phyloP scores from a whole-genome alignment of 2,113 vertebrate genomes.

The Myotis brandtii region DNA sequence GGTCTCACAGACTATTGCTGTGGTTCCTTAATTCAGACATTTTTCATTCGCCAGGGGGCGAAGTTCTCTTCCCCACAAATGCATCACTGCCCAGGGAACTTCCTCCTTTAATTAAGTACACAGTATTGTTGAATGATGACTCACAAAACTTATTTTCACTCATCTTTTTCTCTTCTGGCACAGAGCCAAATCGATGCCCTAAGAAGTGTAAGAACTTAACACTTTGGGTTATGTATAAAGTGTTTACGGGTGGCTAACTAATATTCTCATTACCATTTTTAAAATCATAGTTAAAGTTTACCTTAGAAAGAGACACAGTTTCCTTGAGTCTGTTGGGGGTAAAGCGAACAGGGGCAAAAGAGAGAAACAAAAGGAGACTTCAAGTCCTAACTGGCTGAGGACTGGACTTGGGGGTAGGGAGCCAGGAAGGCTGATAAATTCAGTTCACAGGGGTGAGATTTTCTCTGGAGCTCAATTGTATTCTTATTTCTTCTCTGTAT shows the following conservation, averaged over 20 bases:
- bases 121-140: conserved; percentile 32
- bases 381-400: neutral
- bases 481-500: neutral
- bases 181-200: neutral
- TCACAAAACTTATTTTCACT: conserved; percentile 43
- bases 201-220: neutral
- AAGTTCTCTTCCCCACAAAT: conserved; percentile 72
- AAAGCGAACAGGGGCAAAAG: neutral
- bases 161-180: neutral
- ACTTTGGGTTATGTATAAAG: neutral
- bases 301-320: neutral
- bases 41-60: conserved; percentile 74
- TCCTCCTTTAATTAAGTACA: conserved; percentile 77
- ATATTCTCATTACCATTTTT: neutral
- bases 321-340: neutral
- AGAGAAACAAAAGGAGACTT: neutral
- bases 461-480: neutral
- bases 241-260: neutral
- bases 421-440: neutral
- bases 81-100: conserved; percentile 71
- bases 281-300: neutral
- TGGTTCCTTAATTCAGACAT: conserved; percentile 69
- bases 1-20: conserved; percentile 63
- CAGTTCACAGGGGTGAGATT: too few species aligned
- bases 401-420: rapidly evolving